These are phyloP conservation scores for Coecobrya sp. DNA, from an alignment of 2,888 invertebrate genomes.

Conservation along the genomic window DNA sequence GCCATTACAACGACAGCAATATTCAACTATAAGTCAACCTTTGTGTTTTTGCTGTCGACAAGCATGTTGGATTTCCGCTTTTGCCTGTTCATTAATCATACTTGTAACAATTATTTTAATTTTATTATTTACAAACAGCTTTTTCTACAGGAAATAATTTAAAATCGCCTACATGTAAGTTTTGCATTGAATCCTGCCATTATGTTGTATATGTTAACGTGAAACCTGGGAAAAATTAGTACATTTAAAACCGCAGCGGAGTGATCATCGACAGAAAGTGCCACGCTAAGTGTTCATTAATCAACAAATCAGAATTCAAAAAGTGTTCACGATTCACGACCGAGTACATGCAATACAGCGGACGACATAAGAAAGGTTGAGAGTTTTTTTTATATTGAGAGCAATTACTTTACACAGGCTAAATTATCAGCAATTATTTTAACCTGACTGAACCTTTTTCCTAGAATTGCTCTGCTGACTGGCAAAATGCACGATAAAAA, in stretches of 20 bases:
- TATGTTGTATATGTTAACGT: neutral
- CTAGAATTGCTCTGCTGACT: neutral
- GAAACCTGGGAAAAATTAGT: neutral
- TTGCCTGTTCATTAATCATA: too few relatives aligned
- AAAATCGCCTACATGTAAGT: neutral
- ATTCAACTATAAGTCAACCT: too few relatives aligned
- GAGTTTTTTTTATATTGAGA: constrained; percentile 23
- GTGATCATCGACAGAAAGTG: neutral
- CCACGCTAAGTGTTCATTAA: constrained; percentile 8
- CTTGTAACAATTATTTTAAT: too few relatives aligned
- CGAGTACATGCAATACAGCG: too few relatives aligned
- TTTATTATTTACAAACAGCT: too few relatives aligned
- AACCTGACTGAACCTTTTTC: neutral
- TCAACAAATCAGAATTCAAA: constrained; percentile 2
- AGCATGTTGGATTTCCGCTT: too few relatives aligned
- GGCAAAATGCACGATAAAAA: neutral
- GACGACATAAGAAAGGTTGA: neutral
- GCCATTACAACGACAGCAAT: too few relatives aligned
- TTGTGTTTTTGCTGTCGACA: too few relatives aligned
- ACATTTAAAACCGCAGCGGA: neutral
- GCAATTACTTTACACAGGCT: constrained; percentile 9
- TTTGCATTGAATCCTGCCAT: neutral
- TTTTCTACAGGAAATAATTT: neutral
- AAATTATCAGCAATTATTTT: constrained; percentile 28
- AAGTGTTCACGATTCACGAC: neutral